Percentiles rank a stretch among this genome's conserved stretches.
These are phyloP conservation scores for Chiroxiphia lanceolata DNA, from an alignment of 2,797 vertebrate genomes.

Conservation along the genomic window DNA sequence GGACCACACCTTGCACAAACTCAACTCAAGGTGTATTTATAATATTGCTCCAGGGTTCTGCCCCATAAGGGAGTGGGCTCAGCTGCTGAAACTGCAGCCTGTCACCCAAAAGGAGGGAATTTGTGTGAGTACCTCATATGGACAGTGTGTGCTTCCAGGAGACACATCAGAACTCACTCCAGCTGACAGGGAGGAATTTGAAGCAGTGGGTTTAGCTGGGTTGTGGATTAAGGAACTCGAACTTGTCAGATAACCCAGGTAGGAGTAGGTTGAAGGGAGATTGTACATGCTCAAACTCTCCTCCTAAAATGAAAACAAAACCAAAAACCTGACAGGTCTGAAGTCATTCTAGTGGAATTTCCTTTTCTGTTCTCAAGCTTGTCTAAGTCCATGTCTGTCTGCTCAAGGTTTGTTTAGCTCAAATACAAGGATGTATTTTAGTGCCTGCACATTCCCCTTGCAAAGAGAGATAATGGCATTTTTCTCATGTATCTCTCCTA, in stretches of 20 bases:
- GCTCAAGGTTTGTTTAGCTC: background rate
- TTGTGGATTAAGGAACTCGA: background rate
- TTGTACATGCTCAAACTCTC: background rate
- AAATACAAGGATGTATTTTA: background rate
- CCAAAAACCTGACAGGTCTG: background rate
- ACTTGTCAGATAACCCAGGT: background rate
- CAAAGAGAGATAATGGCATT: background rate
- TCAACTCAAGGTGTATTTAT: background rate
- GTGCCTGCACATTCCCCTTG: background rate
- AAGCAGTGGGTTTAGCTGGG: background rate
- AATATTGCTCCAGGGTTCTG: background rate
- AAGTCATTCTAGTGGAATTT: constrained; percentile 54
- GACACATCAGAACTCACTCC: background rate
- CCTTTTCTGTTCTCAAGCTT: constrained; percentile 5
- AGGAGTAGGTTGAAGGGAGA: background rate
- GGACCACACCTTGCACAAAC: background rate
- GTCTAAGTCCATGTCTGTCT: background rate
- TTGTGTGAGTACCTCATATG: background rate
- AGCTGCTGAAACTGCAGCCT: background rate
- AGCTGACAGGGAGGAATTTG: background rate
- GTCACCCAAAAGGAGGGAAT: background rate
- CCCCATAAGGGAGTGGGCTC: background rate
- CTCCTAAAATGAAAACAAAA: constrained; percentile 36
- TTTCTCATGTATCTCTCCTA: background rate
- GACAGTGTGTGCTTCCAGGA: background rate